Evolutionary conservation across 2,888 invertebrate species (phyloP).

Genomic region (Leucania comma): DNA sequence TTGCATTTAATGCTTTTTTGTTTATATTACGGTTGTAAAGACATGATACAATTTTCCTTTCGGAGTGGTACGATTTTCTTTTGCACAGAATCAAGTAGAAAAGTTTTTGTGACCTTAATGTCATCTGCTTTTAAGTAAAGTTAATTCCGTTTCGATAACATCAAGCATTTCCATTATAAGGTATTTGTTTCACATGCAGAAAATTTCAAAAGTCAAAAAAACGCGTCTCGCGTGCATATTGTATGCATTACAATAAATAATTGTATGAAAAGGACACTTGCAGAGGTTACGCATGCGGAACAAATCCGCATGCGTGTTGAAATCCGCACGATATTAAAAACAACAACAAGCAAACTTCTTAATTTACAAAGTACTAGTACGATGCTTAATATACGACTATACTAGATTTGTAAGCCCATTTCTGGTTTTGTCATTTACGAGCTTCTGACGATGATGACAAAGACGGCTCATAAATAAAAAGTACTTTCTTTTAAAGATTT

Average conservation of each 20-base stretch:
- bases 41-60: conserved; percentile 3
- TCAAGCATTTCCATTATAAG: no score
- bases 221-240: no score
- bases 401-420: neutral
- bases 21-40: neutral
- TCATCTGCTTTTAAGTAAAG: neutral
- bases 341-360: no score
- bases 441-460: neutral
- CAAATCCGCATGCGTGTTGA: no score
- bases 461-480: neutral
- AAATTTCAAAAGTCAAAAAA: no score
- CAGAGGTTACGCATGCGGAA: no score
- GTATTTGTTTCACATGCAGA: no score
- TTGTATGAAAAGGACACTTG: no score
- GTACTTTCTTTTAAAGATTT: neutral
- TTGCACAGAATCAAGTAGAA: neutral
- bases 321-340: no score
- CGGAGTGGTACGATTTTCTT: neutral
- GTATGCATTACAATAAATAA: no score
- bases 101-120: neutral
- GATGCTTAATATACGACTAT: neutral
- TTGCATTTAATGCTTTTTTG: conserved; percentile 28
- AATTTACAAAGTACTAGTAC: neutral
- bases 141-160: neutral
- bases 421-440: neutral